phyloP scores from a whole-genome alignment of 2,888 invertebrate species.

The Mycalesis mineus region DNA sequence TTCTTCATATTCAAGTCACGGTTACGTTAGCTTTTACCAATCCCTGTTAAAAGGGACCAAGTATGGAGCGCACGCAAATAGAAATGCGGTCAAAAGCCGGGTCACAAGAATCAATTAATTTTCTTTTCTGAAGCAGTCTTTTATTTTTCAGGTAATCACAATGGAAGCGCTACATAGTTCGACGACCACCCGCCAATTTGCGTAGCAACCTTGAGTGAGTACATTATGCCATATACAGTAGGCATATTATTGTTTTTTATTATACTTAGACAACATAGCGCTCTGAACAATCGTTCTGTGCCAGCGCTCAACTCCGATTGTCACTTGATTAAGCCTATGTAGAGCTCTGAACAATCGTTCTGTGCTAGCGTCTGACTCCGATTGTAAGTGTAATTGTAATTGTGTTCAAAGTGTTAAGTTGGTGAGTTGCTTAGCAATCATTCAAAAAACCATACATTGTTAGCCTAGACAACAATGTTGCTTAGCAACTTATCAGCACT shows the following conservation, averaged over 20 bases:
- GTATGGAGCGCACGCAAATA: constrained; percentile 11
- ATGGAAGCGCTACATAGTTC: constrained; percentile 17
- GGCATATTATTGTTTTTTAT: not conserved
- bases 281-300: too few relatives aligned
- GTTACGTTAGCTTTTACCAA: constrained; percentile 5
- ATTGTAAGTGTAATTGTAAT: too few relatives aligned
- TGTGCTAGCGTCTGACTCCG: too few relatives aligned
- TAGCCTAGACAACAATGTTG: too few relatives aligned
- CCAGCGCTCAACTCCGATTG: too few relatives aligned
- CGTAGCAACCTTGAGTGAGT: constrained; percentile 19
- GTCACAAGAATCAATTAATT: constrained; percentile 8
- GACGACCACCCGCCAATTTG: constrained; percentile 1
- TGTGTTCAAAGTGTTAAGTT: too few relatives aligned
- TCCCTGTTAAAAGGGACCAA: not conserved
- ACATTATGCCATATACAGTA: not conserved
- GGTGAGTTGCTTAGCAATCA: too few relatives aligned
- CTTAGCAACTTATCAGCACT: too few relatives aligned
- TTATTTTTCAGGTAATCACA: constrained; percentile 22
- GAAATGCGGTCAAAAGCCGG: constrained; percentile 7
- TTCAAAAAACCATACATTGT: too few relatives aligned
- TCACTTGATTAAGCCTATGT: too few relatives aligned
- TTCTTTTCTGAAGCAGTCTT: constrained; percentile 5
- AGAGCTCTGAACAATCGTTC: too few relatives aligned
- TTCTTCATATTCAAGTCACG: not conserved
- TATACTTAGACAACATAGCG: not conserved